A percentile compares a stretch with the other conserved stretches of the same genome.
phyloP scores from a whole-genome alignment of 2,113 vertebrate species.

The Campylomormyrus tamandua region DNA sequence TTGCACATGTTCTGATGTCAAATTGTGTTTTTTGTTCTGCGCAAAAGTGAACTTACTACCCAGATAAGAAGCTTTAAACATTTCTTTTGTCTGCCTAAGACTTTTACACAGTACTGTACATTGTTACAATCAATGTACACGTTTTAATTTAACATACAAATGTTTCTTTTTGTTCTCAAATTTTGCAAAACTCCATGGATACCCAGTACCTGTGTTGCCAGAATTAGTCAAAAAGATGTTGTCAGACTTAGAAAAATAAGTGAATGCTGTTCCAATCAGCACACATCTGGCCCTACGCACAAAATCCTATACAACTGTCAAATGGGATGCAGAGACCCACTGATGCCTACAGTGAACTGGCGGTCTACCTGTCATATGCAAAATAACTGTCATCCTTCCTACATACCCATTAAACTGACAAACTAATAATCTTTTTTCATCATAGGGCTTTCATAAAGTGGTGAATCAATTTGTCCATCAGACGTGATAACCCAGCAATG shows the following conservation, averaged over 20 bases:
- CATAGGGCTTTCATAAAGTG: neutral
- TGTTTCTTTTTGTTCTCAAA: neutral
- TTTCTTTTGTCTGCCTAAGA: no score
- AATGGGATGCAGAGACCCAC: neutral
- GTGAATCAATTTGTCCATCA: neutral
- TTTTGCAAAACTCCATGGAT: neutral
- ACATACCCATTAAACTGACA: conserved; percentile 1
- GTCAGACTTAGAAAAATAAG: neutral
- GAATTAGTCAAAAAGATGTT: neutral
- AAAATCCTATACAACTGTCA: conserved; percentile 5
- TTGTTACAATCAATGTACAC: no score
- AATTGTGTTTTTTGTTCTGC: neutral
- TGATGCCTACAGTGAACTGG: neutral
- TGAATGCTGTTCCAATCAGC: neutral
- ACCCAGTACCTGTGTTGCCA: neutral
- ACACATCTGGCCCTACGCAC: neutral
- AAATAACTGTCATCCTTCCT: neutral
- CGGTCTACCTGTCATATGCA: neutral
- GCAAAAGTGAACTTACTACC: neutral
- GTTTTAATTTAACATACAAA: neutral
- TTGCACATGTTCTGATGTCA: neutral
- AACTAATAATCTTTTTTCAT: conserved; percentile 7
- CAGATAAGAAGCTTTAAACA: no score
- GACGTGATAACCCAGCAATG: neutral
- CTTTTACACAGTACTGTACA: neutral